Percentiles rank a stretch among this genome's conserved stretches.
phyloP scores from a whole-genome alignment of 2,888 invertebrate genomes.

The Nasonovia ribisnigri region DNA sequence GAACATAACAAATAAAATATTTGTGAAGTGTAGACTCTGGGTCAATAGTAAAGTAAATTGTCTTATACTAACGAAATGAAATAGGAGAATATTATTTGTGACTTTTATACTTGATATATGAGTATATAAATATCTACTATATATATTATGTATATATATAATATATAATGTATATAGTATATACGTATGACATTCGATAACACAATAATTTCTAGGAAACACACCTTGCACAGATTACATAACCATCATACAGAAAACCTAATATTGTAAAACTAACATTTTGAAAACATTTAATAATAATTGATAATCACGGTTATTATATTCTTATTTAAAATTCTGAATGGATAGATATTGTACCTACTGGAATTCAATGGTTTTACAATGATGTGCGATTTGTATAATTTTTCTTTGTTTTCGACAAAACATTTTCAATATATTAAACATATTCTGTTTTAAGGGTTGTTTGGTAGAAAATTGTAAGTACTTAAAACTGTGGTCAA shows the following conservation, averaged over 20 bases:
- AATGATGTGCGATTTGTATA: not conserved
- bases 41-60: not conserved
- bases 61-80: not conserved
- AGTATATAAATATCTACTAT: not conserved
- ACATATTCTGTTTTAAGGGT: not conserved
- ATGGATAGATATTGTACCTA: not conserved
- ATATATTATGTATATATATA: not conserved
- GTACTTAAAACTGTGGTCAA: not conserved
- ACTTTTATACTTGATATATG: not conserved
- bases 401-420: not conserved
- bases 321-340: not conserved
- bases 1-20: not conserved
- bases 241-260: too few relatives aligned
- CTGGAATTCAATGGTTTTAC: too few relatives aligned
- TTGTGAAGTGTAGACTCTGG: not conserved
- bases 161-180: not conserved
- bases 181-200: not conserved
- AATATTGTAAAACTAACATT: not conserved
- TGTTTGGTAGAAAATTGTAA: not conserved
- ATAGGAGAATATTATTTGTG: constrained; percentile 7
- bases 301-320: not conserved
- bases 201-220: not conserved
- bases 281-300: not conserved
- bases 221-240: not conserved
- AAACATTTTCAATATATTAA: not conserved